Conservation (phyloP, 2,113 vertebrate genomes). For the Protomyctophum bolini region DNA sequence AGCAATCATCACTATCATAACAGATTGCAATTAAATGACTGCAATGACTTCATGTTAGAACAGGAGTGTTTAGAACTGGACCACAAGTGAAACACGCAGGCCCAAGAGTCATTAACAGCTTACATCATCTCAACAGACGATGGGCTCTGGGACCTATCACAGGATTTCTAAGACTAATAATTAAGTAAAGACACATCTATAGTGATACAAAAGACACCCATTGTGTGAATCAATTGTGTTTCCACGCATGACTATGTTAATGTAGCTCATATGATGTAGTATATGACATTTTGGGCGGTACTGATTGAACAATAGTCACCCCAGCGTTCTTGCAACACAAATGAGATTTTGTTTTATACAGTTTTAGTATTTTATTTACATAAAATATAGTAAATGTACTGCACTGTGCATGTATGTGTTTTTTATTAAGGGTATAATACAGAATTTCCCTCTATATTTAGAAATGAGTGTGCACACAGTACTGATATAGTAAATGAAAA, state of each 20-base stretch:
- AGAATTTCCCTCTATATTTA: too few species aligned
- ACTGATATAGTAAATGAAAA: too few species aligned
- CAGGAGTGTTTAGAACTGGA: neutral
- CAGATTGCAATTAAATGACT: neutral
- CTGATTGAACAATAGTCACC: too few species aligned
- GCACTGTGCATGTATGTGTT: too few species aligned
- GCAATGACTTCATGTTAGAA: neutral
- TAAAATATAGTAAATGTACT: too few species aligned
- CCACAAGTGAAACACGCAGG: neutral
- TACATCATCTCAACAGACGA: conserved; percentile 10
- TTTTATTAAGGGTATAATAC: too few species aligned
- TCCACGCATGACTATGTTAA: neutral
- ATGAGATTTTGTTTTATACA: too few species aligned
- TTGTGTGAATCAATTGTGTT: neutral
- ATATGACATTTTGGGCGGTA: too few species aligned
- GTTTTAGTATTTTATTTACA: too few species aligned
- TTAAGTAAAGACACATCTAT: neutral
- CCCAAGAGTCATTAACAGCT: neutral
- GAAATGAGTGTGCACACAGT: too few species aligned
- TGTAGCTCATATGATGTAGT: too few species aligned
- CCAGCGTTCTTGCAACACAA: too few species aligned
- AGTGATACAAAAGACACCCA: neutral
- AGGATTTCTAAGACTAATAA: neutral
- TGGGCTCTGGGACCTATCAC: neutral
- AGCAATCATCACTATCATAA: neutral